Evolutionary conservation across 2,113 vertebrate genomes (phyloP).

Genomic region (Dermatemys mawii): DNA sequence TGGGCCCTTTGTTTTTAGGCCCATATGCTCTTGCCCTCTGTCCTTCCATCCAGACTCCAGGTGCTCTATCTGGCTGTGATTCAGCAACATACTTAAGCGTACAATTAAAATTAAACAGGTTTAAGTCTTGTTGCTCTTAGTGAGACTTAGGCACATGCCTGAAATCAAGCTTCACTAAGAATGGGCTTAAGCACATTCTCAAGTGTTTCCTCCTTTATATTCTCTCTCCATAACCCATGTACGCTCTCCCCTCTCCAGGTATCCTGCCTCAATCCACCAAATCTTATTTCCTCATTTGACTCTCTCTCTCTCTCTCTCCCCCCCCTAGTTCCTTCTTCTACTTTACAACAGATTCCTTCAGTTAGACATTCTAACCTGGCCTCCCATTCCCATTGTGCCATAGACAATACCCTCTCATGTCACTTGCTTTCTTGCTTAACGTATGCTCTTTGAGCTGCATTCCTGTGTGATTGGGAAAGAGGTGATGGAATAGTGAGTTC

Average conservation of each 20-base stretch:
- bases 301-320: background rate
- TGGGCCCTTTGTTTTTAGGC: background rate
- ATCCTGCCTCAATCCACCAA: background rate
- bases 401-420: background rate
- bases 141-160: background rate
- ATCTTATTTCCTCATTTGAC: background rate
- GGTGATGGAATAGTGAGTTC: background rate
- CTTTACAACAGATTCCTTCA: background rate
- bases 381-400: background rate
- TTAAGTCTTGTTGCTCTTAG: background rate
- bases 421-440: background rate
- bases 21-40: accelerated
- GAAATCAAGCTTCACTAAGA: background rate
- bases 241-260: background rate
- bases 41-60: background rate
- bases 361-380: background rate
- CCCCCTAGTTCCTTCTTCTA: background rate
- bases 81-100: accelerated
- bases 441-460: background rate
- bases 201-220: background rate
- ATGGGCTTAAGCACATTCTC: background rate
- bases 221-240: background rate
- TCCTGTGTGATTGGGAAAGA: background rate
- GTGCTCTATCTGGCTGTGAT: background rate
- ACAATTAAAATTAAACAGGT: background rate